Base-by-base conservation (phyloP, 2,888 invertebrate species). In the Erebia ligea region DNA sequence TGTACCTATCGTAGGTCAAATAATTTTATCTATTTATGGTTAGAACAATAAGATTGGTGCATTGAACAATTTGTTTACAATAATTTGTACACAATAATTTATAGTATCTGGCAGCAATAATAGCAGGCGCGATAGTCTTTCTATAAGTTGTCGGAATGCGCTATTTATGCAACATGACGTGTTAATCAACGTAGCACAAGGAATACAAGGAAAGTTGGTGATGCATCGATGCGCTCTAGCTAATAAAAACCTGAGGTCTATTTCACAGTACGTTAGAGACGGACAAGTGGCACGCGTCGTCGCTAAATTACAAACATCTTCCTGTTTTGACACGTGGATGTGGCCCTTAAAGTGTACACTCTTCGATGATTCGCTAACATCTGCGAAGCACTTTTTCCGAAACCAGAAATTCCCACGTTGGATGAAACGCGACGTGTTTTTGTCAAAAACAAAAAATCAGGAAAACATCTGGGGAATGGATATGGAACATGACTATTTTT, bases 271-370 rank as follows among this genome's bases (percentile, higher is more conserved):
- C 81, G 86, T 85, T 89, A 79, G 75, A 75, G 75, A 73, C 76
- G 78, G 81, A 80, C 87, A 87, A 90, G 86, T 87, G 90, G 89
- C 90, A 91, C 91, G 91, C 86, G 90, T 84, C 87, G 64, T 69
- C 71, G 72, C 76, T 80, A 78, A 81, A 83, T 84, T 83, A 81
- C 82, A 80, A 76, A 77, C 77, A 80, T 81, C 87, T 89, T 91
- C 90, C 90, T 88, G 90, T 88, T 87, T 74, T 84, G 89, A 86
- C 92, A 91, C 87, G 88, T 90, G 91, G 81, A 79, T 74, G 74
- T 77, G 72, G 78, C 76, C 78, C 75, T 69, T 71, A 71, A 71
- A 70, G 70, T 75, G 73, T 73, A 67, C 68, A 73, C 54, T 74
- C 72, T 63, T 67, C 58, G 71, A 76, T 78, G 81, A 84, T 88